phyloP scores from a whole-genome alignment of 2,113 vertebrate genomes.

The Rhea americana region DNA sequence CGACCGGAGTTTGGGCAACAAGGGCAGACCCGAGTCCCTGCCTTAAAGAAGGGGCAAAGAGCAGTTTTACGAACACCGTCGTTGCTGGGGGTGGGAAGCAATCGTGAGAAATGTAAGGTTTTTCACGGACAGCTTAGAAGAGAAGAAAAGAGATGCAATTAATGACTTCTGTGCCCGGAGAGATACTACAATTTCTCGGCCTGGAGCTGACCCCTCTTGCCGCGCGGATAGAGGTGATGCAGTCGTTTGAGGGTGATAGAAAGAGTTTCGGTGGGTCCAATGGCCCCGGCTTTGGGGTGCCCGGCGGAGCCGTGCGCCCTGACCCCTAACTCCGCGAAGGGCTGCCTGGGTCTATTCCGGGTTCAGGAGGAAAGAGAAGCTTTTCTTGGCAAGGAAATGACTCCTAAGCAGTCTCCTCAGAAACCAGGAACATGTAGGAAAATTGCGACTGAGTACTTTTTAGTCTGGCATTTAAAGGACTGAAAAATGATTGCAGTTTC shows the following conservation, averaged over 20 bases:
- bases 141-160: not conserved
- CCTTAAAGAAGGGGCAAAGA: not conserved
- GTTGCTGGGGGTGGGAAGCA: rapidly evolving
- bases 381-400: slow-evolving; percentile 82
- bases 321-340: slow-evolving; percentile 54
- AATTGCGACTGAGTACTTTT: slow-evolving; percentile 71
- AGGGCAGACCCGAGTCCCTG: not conserved
- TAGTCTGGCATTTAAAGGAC: slow-evolving; percentile 71
- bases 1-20: not conserved
- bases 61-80: rapidly evolving
- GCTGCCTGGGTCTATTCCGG: slow-evolving; percentile 65
- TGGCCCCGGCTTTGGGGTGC: not conserved
- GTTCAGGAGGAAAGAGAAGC: slow-evolving; percentile 81
- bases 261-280: not conserved
- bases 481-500: slow-evolving; percentile 84
- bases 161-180: not conserved
- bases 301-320: not conserved
- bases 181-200: not conserved
- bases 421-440: slow-evolving; percentile 72
- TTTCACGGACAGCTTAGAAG: not conserved
- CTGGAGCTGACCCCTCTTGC: not conserved
- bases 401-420: slow-evolving; percentile 66
- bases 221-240: rapidly evolving
- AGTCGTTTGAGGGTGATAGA: not conserved
- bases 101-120: not conserved